These are phyloP conservation scores for Jaculus jaculus DNA, from an alignment of 2,113 vertebrate genomes.

Conservation along the genomic window DNA sequence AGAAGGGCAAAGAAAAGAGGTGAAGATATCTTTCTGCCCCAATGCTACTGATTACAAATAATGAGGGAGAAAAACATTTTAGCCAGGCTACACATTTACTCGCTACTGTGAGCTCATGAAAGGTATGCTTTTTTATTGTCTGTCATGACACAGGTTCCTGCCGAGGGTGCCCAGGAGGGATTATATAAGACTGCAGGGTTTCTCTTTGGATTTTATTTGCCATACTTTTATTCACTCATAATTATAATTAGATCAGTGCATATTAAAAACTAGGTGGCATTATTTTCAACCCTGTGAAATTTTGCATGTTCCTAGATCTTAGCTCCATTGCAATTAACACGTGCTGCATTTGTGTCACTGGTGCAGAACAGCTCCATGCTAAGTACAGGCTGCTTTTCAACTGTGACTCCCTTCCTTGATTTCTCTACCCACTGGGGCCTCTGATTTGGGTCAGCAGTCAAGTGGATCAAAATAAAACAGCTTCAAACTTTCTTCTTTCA, in stretches of 20 bases:
- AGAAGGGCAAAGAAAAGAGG: background rate
- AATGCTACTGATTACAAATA: background rate
- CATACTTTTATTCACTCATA: background rate
- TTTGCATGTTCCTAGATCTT: background rate
- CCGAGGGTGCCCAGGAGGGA: background rate
- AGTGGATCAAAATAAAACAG: conserved; percentile 48
- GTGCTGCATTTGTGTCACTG: background rate
- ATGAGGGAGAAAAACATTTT: background rate
- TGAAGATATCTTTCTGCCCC: background rate
- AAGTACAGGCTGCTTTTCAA: background rate
- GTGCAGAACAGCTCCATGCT: background rate
- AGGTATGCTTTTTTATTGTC: background rate
- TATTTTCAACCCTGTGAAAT: background rate
- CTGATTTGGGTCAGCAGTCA: conserved; percentile 28
- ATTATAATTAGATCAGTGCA: background rate
- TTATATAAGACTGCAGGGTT: background rate
- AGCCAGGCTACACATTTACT: background rate
- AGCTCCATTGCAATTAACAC: background rate
- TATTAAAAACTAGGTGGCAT: background rate
- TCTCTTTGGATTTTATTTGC: conserved; percentile 9
- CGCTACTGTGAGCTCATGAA: background rate
- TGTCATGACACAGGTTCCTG: background rate
- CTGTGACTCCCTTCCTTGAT: background rate
- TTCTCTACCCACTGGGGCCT: background rate
- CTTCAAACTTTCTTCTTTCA: conserved; percentile 9